These are phyloP conservation scores for Tribolium castaneum DNA, from an alignment of 1,140 invertebrate species.

Conservation along the genomic window DNA sequence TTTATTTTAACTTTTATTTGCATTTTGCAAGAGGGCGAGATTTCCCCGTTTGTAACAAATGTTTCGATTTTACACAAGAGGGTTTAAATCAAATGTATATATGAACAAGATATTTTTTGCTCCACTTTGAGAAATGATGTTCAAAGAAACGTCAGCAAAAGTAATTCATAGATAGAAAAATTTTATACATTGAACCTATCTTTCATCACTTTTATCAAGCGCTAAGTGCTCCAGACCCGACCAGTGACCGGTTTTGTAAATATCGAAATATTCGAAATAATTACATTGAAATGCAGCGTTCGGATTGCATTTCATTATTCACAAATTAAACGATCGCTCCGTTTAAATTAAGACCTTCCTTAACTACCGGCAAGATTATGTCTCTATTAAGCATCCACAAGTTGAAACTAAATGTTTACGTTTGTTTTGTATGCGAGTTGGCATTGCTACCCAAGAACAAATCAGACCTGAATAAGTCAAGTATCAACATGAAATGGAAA, in stretches of 20 bases:
- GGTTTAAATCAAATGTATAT: constrained; percentile 35
- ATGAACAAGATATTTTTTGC: constrained; percentile 34
- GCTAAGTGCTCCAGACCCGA: not conserved
- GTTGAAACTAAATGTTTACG: constrained; percentile 27
- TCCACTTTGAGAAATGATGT: constrained; percentile 27
- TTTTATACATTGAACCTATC: constrained; percentile 29
- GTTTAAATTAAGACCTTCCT: not conserved
- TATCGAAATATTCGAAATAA: no score
- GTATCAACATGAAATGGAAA: constrained; percentile 24
- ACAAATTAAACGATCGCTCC: not conserved
- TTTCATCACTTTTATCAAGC: not conserved
- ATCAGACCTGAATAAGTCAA: constrained; percentile 27
- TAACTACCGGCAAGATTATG: constrained; percentile 20
- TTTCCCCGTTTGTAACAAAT: constrained; percentile 6
- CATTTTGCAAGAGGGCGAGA: constrained; percentile 9
- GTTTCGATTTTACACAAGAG: constrained; percentile 35
- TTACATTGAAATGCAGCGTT: not conserved
- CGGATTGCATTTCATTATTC: not conserved
- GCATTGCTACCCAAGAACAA: not conserved
- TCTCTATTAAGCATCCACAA: constrained; percentile 10
- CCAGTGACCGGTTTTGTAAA: no score
- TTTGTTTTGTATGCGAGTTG: constrained; percentile 30
- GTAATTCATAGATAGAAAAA: constrained; percentile 28
- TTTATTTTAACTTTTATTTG: constrained; percentile 34
- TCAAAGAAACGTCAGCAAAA: constrained; percentile 29